Evolutionary conservation across 2,888 invertebrate species (phyloP).

Genomic region (Nymphalis urticae): DNA sequence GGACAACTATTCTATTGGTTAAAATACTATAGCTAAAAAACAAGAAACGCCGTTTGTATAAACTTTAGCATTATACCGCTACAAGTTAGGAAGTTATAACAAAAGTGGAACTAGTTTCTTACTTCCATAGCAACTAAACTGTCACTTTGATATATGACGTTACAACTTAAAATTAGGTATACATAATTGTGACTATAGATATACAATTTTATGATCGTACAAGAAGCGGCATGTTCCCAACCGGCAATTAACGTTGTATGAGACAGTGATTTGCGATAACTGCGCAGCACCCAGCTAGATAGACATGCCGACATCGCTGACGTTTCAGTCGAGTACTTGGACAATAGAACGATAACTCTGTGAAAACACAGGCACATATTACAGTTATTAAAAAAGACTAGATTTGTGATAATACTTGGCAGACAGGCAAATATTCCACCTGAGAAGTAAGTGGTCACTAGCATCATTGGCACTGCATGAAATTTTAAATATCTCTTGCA

Average conservation of each 20-base stretch:
- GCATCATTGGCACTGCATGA: too few relatives aligned
- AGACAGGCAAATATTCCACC: too few relatives aligned
- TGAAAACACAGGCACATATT: slow-evolving; percentile 19
- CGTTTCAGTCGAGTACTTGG: slow-evolving; percentile 28
- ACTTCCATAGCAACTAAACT: slow-evolving; percentile 22
- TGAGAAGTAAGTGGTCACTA: too few relatives aligned
- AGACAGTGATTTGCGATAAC: slow-evolving; percentile 38
- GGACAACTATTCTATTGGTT: neutral
- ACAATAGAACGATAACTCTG: slow-evolving; percentile 41
- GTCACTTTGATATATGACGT: slow-evolving; percentile 20
- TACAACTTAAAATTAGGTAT: neutral
- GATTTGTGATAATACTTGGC: too few relatives aligned
- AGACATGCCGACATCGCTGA: slow-evolving; percentile 31
- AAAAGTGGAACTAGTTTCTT: slow-evolving; percentile 29
- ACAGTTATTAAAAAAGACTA: too few relatives aligned
- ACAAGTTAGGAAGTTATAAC: slow-evolving; percentile 29
- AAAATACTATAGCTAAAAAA: neutral
- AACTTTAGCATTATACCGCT: slow-evolving; percentile 39
- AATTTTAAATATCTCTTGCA: too few relatives aligned
- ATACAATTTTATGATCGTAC: neutral
- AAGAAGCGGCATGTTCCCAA: slow-evolving; percentile 26
- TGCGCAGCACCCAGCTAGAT: slow-evolving; percentile 29
- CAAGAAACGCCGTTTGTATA: slow-evolving; percentile 28
- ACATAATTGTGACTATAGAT: slow-evolving; percentile 1
- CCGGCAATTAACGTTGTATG: slow-evolving; percentile 34